Base-by-base conservation (phyloP, 2,113 vertebrate species). In the Cynocephalus volans region DNA sequence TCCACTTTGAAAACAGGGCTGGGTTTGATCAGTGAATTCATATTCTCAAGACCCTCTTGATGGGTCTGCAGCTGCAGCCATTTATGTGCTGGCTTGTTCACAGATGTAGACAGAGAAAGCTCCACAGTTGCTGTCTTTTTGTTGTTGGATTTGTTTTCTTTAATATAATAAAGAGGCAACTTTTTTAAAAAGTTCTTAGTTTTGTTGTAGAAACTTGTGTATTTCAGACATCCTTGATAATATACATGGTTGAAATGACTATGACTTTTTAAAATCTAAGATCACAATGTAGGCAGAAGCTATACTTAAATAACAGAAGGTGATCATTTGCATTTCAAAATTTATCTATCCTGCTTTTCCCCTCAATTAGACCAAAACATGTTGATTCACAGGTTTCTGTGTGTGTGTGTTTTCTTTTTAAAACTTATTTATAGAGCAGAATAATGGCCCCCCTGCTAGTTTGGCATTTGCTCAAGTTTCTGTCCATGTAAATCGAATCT, bases 341-440 rank as follows among this genome's bases (percentile, higher is more conserved):
- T 98, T 98, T 97, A 98, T 98, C 98, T 98, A 48, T 98, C 98
- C 98, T 98, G 97, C 98, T 98, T 98, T 97, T 98, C 98, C 97
- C 97, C 96, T 98, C 98, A 99, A 98, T 99, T 99, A 99, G 97
- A 98, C 97, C 98, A 99, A 99, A 99, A 99, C 98, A 99, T 98
- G 98, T 99, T 99, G 99, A 99, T 99, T 98, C 98, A 98, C 98
- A 98, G 98, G 98, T 98, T 98, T 98, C 96, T 98, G 94, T 98
- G 97, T 97, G 98, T 98, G 97, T 98, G 77, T 98, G 96, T 97
- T 98, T 98, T 98, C 98, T 99, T 98, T 98, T 98, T 98, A 88
- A 99, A 99, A 99, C 98, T 98, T 99, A 99, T 99, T 99, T 99
- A 99, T 99, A 99, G 98, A 99, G 96, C 97, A 98, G 98, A 98